A percentile compares a stretch with the other conserved stretches of the same genome.
Conservation (phyloP, 2,797 vertebrate species). For the Crenuchus spilurus region DNA sequence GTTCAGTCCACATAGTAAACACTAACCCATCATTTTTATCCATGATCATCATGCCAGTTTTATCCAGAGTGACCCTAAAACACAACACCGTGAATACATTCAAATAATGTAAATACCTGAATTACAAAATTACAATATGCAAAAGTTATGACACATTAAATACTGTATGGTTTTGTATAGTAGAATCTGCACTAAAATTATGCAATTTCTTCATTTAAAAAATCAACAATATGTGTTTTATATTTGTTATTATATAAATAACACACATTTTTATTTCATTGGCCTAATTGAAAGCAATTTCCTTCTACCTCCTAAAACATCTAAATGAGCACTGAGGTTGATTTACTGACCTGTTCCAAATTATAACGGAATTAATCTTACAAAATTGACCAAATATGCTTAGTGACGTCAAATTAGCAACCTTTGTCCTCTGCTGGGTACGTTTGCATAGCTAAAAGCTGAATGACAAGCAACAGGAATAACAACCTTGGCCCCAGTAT, state of each 20-base stretch:
- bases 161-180: too few relatives aligned
- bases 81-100: not conserved
- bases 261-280: too few relatives aligned
- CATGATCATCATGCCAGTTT: not conserved
- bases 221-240: too few relatives aligned
- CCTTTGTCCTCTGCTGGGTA: constrained; percentile 74
- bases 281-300: too few relatives aligned
- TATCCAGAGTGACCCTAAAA: not conserved
- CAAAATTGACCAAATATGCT: constrained; percentile 55
- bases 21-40: not conserved
- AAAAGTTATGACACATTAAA: too few relatives aligned
- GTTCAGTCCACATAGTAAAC: constrained; percentile 46
- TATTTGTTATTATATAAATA: too few relatives aligned
- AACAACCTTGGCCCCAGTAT: constrained; percentile 77
- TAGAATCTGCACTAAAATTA: too few relatives aligned
- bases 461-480: constrained; percentile 74
- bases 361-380: constrained; percentile 29
- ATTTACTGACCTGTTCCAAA: not conserved
- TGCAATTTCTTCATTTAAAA: too few relatives aligned
- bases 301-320: not conserved
- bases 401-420: constrained; percentile 64
- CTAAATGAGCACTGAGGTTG: not conserved
- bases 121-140: not conserved
- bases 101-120: not conserved
- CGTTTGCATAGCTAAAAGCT: constrained; percentile 77